phyloP scores from a whole-genome alignment of 2,797 vertebrate genomes.

The Choloepus didactylus region DNA sequence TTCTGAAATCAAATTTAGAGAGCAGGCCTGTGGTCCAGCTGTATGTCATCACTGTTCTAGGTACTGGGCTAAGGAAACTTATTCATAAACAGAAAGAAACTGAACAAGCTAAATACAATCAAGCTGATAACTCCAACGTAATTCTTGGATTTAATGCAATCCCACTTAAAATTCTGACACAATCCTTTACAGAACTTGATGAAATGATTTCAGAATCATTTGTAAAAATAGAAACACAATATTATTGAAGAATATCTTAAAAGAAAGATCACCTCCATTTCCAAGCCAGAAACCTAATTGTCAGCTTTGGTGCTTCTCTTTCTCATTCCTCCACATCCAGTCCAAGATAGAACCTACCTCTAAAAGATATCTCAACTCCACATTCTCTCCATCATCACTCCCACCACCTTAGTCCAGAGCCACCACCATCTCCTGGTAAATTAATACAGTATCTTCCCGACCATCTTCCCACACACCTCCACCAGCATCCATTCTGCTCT shows the following conservation, averaged over 20 bases:
- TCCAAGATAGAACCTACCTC: background rate
- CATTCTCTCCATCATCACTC: background rate
- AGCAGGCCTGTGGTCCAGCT: background rate
- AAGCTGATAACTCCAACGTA: conserved; percentile 44
- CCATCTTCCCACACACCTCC: background rate
- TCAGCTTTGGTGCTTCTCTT: conserved; percentile 5
- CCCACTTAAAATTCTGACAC: conserved; percentile 72
- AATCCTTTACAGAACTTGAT: conserved; percentile 60
- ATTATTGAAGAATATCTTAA: conserved; percentile 64
- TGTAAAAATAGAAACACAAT: conserved; percentile 68
- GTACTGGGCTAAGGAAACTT: background rate
- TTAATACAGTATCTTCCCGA: background rate
- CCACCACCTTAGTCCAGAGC: background rate
- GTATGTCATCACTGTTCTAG: background rate
- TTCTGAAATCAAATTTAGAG: conserved; percentile 40
- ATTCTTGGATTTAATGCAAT: conserved; percentile 56
- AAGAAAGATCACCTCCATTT: conserved; percentile 25
- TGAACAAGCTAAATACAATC: conserved; percentile 14
- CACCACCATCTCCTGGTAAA: no score
- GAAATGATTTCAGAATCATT: conserved; percentile 63
- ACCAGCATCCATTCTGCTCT: background rate
- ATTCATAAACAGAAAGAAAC: conserved; percentile 46
- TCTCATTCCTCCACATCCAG: background rate
- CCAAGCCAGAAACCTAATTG: background rate
- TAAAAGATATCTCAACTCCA: background rate